A percentile compares a stretch with the other conserved stretches of the same genome.
phyloP scores from a whole-genome alignment of 1,140 invertebrate genomes.

The Mamestra configurata region DNA sequence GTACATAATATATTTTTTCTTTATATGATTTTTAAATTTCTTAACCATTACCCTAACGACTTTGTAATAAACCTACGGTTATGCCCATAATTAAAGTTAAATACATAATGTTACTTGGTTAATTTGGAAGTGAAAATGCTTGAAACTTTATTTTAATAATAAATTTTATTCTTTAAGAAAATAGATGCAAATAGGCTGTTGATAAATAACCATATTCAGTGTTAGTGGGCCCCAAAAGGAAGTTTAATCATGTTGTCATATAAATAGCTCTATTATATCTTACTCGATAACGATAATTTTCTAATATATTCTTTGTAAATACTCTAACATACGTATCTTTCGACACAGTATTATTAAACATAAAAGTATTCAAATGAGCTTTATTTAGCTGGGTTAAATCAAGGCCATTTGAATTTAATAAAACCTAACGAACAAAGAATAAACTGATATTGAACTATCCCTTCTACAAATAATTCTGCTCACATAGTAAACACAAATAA shows the following conservation, averaged over 20 bases:
- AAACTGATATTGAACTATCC: constrained; percentile 32
- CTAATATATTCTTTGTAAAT: constrained; percentile 69
- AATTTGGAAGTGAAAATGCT: constrained; percentile 59
- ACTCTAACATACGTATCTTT: constrained; percentile 55
- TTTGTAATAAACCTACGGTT: constrained; percentile 68
- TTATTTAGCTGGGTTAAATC: constrained; percentile 82
- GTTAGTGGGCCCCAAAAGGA: constrained; percentile 71
- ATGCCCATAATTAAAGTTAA: constrained; percentile 57
- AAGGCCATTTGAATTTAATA: constrained; percentile 70
- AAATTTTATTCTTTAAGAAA: constrained; percentile 72
- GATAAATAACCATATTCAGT: constrained; percentile 58
- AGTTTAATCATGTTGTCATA: constrained; percentile 66
- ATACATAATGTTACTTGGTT: constrained; percentile 41
- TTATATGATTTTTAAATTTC: constrained; percentile 73
- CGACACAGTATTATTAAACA: constrained; percentile 35
- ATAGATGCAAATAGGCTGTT: constrained; percentile 75
- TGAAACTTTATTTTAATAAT: constrained; percentile 67
- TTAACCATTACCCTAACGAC: constrained; percentile 71
- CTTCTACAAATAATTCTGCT: background rate
- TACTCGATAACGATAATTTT: constrained; percentile 69
- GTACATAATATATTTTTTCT: constrained; percentile 82
- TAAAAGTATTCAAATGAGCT: constrained; percentile 72
- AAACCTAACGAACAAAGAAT: constrained; percentile 48
- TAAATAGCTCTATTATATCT: constrained; percentile 69
- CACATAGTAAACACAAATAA: background rate